Base-by-base conservation (phyloP, 2,797 vertebrate species). In the Malurus splendens region DNA sequence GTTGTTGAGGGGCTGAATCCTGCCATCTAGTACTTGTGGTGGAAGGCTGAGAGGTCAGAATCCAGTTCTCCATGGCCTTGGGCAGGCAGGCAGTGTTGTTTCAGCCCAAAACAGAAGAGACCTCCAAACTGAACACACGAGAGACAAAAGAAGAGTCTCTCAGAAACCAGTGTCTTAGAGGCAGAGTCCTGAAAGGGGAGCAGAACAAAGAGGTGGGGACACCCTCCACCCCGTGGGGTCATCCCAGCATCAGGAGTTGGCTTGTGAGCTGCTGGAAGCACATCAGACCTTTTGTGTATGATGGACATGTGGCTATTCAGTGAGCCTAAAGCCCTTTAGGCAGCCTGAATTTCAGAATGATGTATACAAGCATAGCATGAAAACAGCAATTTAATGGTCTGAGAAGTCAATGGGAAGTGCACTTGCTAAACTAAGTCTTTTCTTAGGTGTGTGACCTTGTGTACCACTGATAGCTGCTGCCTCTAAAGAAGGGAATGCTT, bases 311-410 rank as follows among this genome's bases (percentile, higher is more conserved):
- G 41, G 70, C 76, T 87, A 47, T 94, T 94, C 65, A 87, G 65
- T 89, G 74, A 80, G 68, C 55, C 48, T 85, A 80, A 90, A 90
- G 51, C 54, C 66, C 76, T 77, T 67, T 48, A 78, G 88, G 86
- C 86, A 84, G 64, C 75, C 39, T 4, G 4, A n/a, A 65, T 85
- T 90, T 80, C 73, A 67, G 68, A 77, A 39, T 50, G 28, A 24
- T 33, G 60, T 61, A 4, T 54, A 64, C 76, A 89, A 85, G 79
- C 64, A 23, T 33, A 77, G 82, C 23, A 13, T 93, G 90, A 87
- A 90, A 93, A 54, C 54, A 80, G 62, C 9, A 0, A 55, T 87
- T 89, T 89, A 87, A 87, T 93, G 89, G 85, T 85, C 86, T 71
- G 79, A 82, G 82, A 51, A 89, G 72, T 80, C 82, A 93, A 38